Conservation (phyloP, 1,140 invertebrate genomes). For the Lordiphosa collinella region DNA sequence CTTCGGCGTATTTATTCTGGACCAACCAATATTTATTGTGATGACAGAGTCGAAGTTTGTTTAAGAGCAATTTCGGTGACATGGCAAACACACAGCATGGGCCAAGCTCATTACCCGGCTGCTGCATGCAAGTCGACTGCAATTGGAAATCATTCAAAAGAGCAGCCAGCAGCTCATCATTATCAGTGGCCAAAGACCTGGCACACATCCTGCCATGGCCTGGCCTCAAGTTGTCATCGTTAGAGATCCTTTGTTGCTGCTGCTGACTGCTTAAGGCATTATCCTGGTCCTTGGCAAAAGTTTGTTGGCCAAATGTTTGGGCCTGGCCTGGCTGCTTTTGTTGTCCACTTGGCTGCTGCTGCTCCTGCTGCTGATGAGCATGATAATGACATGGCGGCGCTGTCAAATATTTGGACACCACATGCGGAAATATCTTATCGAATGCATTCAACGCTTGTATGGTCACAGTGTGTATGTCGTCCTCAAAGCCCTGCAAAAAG, state of each 20-base stretch:
- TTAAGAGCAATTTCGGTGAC: conserved; percentile 79
- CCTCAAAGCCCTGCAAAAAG: conserved; percentile 82
- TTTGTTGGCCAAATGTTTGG: conserved; percentile 74
- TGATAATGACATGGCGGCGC: conserved; percentile 77
- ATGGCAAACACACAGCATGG: conserved; percentile 68
- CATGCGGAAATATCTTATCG: conserved; percentile 79
- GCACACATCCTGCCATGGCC: conserved; percentile 58
- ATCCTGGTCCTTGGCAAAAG: conserved; percentile 72
- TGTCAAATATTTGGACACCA: conserved; percentile 79
- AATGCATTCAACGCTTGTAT: conserved; percentile 79
- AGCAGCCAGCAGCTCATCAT: conserved; percentile 78
- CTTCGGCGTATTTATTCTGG: conserved; percentile 79
- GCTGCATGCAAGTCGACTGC: conserved; percentile 68
- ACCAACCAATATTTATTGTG: conserved; percentile 80
- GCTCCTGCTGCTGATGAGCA: conserved; percentile 68
- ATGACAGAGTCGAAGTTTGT: conserved; percentile 75
- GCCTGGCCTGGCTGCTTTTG: conserved; percentile 61
- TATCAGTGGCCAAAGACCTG: conserved; percentile 69
- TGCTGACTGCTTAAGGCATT: conserved; percentile 76
- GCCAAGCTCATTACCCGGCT: conserved; percentile 50
- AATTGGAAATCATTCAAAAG: conserved; percentile 80
- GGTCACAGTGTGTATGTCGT: conserved; percentile 81
- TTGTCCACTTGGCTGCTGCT: conserved; percentile 61
- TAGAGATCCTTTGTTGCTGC: conserved; percentile 67
- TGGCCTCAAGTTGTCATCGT: conserved; percentile 55